Percentiles rank a stretch among this genome's conserved stretches.
These are phyloP conservation scores for Haliclystus octoradiatus DNA, from an alignment of 30 jellyfish, hydroid and myxozoan genomes.

Conservation along the genomic window DNA sequence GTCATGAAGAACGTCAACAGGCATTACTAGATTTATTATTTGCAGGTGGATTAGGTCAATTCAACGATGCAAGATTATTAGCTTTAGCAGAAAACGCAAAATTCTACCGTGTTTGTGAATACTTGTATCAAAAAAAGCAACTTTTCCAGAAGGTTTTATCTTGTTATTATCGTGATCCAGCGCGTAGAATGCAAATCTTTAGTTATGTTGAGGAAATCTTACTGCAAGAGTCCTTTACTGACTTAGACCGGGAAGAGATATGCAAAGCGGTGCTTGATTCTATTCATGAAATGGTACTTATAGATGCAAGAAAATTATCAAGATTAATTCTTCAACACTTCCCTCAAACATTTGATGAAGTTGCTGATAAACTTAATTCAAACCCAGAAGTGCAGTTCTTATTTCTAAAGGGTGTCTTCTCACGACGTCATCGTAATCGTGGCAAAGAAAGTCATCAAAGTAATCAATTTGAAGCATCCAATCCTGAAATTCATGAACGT, in stretches of 20 bases:
- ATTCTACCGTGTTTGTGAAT: conserved; percentile 89
- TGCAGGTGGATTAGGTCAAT: conserved; percentile 92
- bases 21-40: conserved; percentile 77
- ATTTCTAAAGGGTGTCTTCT: conserved; percentile 75
- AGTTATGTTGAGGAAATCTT: conserved; percentile 52
- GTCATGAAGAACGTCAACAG: conserved; percentile 97
- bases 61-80: conserved; percentile 65
- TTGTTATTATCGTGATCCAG: conserved; percentile 84
- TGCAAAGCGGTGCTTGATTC: conserved; percentile 60
- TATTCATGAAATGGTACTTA: conserved; percentile 51
- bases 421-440: conserved; percentile 22
- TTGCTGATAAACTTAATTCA: conserved; percentile 40
- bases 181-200: conserved; percentile 54
- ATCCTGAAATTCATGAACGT: conserved; percentile 64
- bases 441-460: conserved; percentile 15
- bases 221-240: conserved; percentile 83
- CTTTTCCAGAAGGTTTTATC: conserved; percentile 71
- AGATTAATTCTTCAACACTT: conserved; percentile 43
- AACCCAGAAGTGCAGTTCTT: conserved; percentile 64
- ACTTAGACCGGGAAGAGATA: conserved; percentile 61
- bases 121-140: conserved; percentile 51
- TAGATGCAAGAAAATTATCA: conserved; percentile 73
- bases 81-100: conserved; percentile 92
- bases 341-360: conserved; percentile 39
- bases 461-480: conserved; percentile 20